Base-by-base conservation (phyloP, 1,140 invertebrate genomes). In the Hylaeus volcanicus region DNA sequence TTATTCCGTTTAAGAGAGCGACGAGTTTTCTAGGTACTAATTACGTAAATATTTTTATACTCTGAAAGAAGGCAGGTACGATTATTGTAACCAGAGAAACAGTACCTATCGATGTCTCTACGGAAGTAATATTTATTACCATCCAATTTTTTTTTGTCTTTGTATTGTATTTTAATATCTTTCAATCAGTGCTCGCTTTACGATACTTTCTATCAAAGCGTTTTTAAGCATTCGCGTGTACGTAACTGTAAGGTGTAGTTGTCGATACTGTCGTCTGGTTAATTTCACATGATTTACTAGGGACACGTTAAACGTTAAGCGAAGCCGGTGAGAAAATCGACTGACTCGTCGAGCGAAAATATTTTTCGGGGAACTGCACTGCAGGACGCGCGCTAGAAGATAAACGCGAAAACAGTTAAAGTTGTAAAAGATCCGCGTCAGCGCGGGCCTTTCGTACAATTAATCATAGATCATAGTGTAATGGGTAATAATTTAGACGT, bases 401-500 rank as follows among this genome's bases (percentile, higher is more conserved):
- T 58, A 83, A 74, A 51, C 37, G 39, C 3, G 61, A 51, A 26
- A 66, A 68, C 51, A 68, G 73, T 73, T 65, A 72, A 48, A 73
- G 4, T 78, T 60, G 61, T 70, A 70, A 61, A 65, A 77, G 73
- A 48, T 55, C 51, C 51, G 37, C n/a, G 74, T 48, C 15, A 65
- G 3, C 63, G 55, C 56, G 56, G 51, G 72, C 63, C 69, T 74
- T 66, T 68, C 64, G 48, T 61, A 78, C 60, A 81, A 26, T 86
- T 76, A 86, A 88, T 87, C 53, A 72, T 88, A 91, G 79, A 68
- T 86, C 68, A 56, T 83, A 87, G 83, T 81, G 76, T 89, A 88
- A 86, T 87, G 85, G 82, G 79, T 88, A 86, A 85, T 87, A 88
- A 87, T 86, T 86, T 90, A 89, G 87, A 76, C 70, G 70, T 90